Evolutionary conservation across 2,888 invertebrate genomes (phyloP).

Genomic region (Philereme vetulata): DNA sequence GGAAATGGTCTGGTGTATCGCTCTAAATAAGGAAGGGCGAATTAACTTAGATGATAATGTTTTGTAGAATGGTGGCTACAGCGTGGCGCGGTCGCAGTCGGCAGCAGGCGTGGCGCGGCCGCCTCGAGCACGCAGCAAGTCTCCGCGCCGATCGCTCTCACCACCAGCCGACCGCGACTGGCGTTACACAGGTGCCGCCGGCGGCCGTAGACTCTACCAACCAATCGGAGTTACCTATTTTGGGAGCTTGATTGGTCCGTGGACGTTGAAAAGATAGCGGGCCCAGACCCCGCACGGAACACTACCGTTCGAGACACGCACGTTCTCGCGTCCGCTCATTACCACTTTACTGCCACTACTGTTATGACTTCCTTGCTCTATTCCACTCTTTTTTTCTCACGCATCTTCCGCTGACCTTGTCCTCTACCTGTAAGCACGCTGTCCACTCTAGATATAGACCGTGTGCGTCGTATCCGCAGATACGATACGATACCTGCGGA

Average conservation of each 20-base stretch:
- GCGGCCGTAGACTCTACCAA: constrained; percentile 54
- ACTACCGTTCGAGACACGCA: constrained; percentile 72
- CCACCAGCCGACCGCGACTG: constrained; percentile 88
- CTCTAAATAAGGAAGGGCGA: too few species aligned
- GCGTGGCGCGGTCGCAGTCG: constrained; percentile 91
- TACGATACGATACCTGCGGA: constrained; percentile 11
- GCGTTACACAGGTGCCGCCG: constrained; percentile 84
- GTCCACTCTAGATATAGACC: constrained; percentile 52
- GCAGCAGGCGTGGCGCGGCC: constrained; percentile 87
- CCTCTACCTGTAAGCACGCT: constrained; percentile 74
- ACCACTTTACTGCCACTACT: constrained; percentile 80
- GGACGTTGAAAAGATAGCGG: constrained; percentile 54
- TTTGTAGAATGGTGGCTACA: constrained; percentile 69
- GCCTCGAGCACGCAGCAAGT: constrained; percentile 89
- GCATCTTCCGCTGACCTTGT: constrained; percentile 74
- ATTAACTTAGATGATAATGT: background rate
- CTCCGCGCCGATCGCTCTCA: constrained; percentile 92
- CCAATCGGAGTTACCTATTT: constrained; percentile 41
- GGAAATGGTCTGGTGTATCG: too few species aligned
- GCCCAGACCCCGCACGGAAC: constrained; percentile 81
- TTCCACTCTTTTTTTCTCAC: constrained; percentile 71
- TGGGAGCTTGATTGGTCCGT: constrained; percentile 47
- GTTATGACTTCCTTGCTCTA: constrained; percentile 72
- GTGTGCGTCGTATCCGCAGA: constrained; percentile 45
- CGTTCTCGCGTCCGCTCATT: constrained; percentile 75